phyloP scores from a whole-genome alignment of 2,888 invertebrate species.

The Carterocephalus palaemon region DNA sequence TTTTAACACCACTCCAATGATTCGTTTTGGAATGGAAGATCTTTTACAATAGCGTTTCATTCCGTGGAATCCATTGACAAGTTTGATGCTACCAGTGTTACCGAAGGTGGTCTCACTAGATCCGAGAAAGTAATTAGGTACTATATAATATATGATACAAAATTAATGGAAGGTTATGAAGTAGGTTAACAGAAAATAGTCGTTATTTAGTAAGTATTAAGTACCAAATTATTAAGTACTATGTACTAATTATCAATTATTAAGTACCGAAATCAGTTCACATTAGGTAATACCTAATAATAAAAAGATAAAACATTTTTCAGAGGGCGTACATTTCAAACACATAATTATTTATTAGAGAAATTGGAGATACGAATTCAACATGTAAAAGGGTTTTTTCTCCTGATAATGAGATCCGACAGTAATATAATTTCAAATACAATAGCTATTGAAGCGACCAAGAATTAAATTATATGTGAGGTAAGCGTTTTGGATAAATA shows the following conservation, averaged over 20 bases:
- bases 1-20: conserved; percentile 44
- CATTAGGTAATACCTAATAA: too few relatives aligned
- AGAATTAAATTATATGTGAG: not conserved
- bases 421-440: not conserved
- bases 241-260: too few relatives aligned
- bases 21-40: conserved; percentile 66
- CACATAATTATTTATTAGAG: too few relatives aligned
- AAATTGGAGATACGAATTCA: too few relatives aligned
- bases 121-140: conserved; percentile 54
- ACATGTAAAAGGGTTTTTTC: too few relatives aligned
- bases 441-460: not conserved
- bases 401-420: too few relatives aligned
- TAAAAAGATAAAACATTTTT: too few relatives aligned
- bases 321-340: too few relatives aligned
- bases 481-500: conserved; percentile 8
- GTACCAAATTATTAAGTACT: too few relatives aligned
- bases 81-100: conserved; percentile 76
- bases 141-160: conserved; percentile 38
- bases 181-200: conserved; percentile 30
- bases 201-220: not conserved
- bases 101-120: conserved; percentile 68
- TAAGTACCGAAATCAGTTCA: too few relatives aligned
- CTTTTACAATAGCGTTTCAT: conserved; percentile 73
- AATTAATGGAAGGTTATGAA: conserved; percentile 37
- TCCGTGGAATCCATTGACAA: conserved; percentile 78